Evolutionary conservation across 1,140 invertebrate genomes (phyloP).

Genomic region (Sinella curviseta): DNA sequence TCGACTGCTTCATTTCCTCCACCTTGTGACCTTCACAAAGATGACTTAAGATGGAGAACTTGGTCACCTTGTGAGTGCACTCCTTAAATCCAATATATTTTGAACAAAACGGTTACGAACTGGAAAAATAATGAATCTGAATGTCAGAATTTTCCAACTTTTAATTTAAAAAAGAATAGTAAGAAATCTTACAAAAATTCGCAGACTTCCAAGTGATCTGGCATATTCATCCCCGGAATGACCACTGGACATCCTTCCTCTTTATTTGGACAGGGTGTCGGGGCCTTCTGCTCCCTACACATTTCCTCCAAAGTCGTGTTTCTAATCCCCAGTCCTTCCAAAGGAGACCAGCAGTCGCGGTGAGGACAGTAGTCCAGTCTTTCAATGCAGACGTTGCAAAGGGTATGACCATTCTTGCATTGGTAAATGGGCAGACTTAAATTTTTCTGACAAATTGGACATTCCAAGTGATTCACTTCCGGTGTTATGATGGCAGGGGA

Average conservation of each 20-base stretch:
- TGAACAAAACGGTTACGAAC: neutral
- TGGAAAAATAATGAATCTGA: neutral
- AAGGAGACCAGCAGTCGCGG: neutral
- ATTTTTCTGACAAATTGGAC: conserved; percentile 27
- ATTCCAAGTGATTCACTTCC: neutral
- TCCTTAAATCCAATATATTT: neutral
- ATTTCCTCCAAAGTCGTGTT: neutral
- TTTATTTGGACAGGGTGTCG: neutral
- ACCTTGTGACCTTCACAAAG: neutral
- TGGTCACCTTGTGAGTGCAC: neutral
- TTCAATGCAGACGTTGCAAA: conserved; percentile 28
- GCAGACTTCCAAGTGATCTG: conserved; percentile 2
- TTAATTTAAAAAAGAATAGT: neutral
- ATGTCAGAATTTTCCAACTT: neutral
- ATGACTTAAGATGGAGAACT: neutral
- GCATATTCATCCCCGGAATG: neutral
- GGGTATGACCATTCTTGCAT: conserved; percentile 33
- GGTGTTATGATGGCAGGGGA: neutral
- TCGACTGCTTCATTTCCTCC: neutral
- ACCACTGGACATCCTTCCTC: neutral
- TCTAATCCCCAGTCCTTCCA: neutral
- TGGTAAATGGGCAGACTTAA: conserved; percentile 20
- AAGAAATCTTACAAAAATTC: neutral
- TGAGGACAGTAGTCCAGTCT: neutral
- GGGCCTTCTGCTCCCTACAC: neutral